phyloP scores from a whole-genome alignment of 2,113 vertebrate species.

The Prietella phreatophila region DNA sequence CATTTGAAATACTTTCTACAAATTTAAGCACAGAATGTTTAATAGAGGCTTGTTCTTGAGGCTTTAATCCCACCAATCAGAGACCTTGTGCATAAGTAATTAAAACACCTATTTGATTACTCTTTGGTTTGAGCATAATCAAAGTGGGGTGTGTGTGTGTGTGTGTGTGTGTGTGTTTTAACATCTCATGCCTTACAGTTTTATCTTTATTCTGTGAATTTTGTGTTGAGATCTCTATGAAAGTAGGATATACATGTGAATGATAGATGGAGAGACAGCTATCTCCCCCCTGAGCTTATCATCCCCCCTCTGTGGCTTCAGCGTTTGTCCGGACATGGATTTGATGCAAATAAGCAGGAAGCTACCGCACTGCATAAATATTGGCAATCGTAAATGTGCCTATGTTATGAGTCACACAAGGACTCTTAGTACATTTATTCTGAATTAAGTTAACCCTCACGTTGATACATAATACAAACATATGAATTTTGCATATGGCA shows the following conservation, averaged over 20 bases:
- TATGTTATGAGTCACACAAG: slow-evolving; percentile 60
- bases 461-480: slow-evolving; percentile 59
- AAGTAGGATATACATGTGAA: slow-evolving; percentile 23
- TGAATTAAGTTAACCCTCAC: slow-evolving; percentile 58
- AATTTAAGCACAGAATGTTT: slow-evolving; percentile 9
- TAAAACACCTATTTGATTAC: not conserved
- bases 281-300: not conserved
- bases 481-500: slow-evolving; percentile 53
- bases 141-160: not conserved
- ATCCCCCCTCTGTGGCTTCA: slow-evolving; percentile 31
- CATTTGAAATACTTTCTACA: not conserved
- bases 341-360: slow-evolving; percentile 66
- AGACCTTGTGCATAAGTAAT: not conserved
- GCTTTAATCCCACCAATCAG: not conserved
- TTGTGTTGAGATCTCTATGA: not conserved
- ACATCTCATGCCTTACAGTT: not conserved
- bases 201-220: not conserved
- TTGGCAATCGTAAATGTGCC: slow-evolving; percentile 58
- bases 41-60: not conserved
- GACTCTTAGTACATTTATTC: slow-evolving; percentile 60
- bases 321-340: slow-evolving; percentile 60
- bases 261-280: slow-evolving; percentile 16
- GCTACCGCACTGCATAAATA: slow-evolving; percentile 61
- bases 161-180: not conserved
- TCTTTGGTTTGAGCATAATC: not conserved